Percentiles rank a stretch among this genome's conserved stretches.
Evolutionary conservation across 2,113 vertebrate species (phyloP).

Genomic region (Canis aureus): DNA sequence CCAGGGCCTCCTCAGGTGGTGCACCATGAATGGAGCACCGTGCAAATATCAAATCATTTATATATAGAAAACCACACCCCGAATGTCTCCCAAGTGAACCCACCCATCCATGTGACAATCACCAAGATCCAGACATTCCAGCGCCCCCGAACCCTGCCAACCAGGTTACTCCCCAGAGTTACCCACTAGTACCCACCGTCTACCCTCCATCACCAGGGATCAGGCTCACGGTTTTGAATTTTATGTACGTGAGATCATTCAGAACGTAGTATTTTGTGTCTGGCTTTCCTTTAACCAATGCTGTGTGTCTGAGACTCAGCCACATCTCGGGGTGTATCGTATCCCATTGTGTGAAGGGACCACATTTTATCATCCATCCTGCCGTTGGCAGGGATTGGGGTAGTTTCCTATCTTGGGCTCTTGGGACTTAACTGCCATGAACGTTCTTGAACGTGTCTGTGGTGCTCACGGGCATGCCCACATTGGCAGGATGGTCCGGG

Average conservation of each 20-base stretch:
- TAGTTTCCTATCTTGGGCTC: neutral
- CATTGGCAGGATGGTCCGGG: too few species aligned
- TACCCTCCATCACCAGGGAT: too few species aligned
- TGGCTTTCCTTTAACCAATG: neutral
- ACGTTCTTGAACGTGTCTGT: rapidly evolving
- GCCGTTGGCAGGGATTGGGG: rapidly evolving
- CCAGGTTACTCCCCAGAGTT: neutral
- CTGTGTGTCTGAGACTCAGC: neutral
- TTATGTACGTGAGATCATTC: rapidly evolving
- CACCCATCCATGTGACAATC: neutral
- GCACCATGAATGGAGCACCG: neutral
- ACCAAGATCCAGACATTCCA: neutral
- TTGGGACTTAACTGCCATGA: rapidly evolving
- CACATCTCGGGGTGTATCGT: rapidly evolving
- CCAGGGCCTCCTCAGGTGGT: neutral
- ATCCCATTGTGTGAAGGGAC: neutral
- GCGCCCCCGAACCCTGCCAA: neutral
- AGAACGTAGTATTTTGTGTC: neutral
- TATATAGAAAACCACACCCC: neutral
- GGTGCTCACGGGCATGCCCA: rapidly evolving
- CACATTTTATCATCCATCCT: neutral
- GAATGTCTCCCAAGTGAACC: neutral
- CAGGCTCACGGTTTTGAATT: neutral
- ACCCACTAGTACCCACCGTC: neutral
- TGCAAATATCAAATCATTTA: neutral